phyloP scores from a whole-genome alignment of 2,888 invertebrate species.

The Galerucella nymphaeae region DNA sequence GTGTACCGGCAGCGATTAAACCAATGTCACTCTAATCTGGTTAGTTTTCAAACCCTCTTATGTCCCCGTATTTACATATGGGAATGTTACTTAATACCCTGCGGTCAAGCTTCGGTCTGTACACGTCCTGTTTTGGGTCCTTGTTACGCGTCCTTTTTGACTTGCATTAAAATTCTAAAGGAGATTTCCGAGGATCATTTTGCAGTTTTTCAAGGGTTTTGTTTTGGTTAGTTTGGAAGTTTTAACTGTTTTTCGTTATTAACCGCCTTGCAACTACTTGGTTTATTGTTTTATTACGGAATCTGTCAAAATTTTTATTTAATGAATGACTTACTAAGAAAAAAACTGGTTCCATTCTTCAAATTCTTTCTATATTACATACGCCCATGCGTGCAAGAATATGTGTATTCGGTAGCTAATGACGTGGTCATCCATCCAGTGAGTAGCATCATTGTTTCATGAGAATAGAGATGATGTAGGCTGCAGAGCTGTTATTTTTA shows the following conservation, averaged over 20 bases:
- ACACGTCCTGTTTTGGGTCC: conserved; percentile 41
- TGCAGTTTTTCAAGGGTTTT: neutral
- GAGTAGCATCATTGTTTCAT: conserved; percentile 23
- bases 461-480: neutral
- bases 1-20: conserved; percentile 52
- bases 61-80: conserved; percentile 48
- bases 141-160: conserved; percentile 41
- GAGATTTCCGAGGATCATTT: conserved; percentile 37
- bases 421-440: conserved; percentile 55
- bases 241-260: too few species aligned
- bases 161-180: conserved; percentile 43
- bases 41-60: conserved; percentile 47
- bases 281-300: too few species aligned
- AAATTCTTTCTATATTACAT: conserved; percentile 14
- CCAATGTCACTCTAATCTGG: conserved; percentile 53
- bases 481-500: neutral
- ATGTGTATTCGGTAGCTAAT: conserved; percentile 49
- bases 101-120: conserved; percentile 42
- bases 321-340: neutral
- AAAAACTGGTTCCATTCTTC: neutral
- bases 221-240: too few species aligned
- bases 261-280: too few species aligned
- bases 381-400: conserved; percentile 19
- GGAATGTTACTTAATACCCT: conserved; percentile 38
- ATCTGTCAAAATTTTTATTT: neutral